Evolutionary conservation across 1,140 invertebrate species (phyloP), one percentile per base, ranked within the genome.

Genomic region (Drosophila virilis): DNA sequence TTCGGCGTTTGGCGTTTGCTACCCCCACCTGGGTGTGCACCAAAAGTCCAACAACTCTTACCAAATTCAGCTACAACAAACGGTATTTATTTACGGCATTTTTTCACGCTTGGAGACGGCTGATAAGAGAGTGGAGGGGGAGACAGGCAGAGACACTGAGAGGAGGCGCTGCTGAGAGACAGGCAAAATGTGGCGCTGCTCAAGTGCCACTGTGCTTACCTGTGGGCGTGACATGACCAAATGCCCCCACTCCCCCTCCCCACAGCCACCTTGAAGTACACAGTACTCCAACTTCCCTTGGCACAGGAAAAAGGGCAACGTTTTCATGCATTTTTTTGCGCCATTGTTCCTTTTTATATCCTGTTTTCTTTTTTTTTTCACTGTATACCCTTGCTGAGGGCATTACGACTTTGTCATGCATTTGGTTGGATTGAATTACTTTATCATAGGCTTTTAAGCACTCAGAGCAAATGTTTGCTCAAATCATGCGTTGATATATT

Each of bases 51-150:
- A 55, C 64, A 73, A 68, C n/a, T 33, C 32, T 60, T 61, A 68
- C 43, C 3, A 62, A 70, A 57, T 70, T 74, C 48, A 38, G 5
- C 52, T 62, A 60, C 54, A 48, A 69, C 72, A 35, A 55, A 60
- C 35, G 71, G 50, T 75, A 78, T 78, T 78, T 78, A 78, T 77
- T 77, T 77, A 77, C 71, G 74, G 69, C 74, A 51, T 73, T 73
- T 77, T 76, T 77, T 66, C 62, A 73, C 70, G 70, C 70, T 59
- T 67, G 13, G 51, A 13, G 52, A 45, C 54, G 65, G 9, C 12
- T 9, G 10, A 57, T 7, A 28, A 33, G n/a, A 33, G 51, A 13
- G 22, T 33, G 33, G 43, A 37, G 12, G 38, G 60, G 15, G 17
- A 42, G 60, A 32, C 43, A 54, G 48, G 10, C n/a, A 32, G 4